Percentiles rank a stretch among this genome's conserved stretches.
These are phyloP conservation scores for Neoniphon sammara DNA, from an alignment of 2,797 vertebrate species.

Conservation along the genomic window DNA sequence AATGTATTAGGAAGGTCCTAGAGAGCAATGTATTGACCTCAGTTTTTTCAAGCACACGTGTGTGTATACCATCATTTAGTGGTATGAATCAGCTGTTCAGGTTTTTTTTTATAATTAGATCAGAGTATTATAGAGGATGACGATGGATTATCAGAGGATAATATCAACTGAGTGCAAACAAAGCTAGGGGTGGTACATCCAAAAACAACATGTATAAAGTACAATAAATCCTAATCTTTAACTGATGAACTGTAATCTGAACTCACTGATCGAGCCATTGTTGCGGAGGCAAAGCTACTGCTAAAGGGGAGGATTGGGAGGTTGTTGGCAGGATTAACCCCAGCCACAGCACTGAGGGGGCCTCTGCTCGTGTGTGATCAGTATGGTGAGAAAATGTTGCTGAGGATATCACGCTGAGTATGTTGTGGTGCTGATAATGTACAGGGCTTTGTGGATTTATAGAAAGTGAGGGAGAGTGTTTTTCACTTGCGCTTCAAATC, in stretches of 20 bases:
- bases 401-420: background rate
- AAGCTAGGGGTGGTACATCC: background rate
- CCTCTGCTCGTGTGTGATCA: background rate
- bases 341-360: slow-evolving; percentile 13
- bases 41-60: background rate
- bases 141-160: slow-evolving; percentile 25
- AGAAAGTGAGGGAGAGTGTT: background rate
- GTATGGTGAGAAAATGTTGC: slow-evolving; percentile 32
- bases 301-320: slow-evolving; percentile 3
- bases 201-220: slow-evolving; percentile 13
- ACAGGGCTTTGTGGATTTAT: slow-evolving; percentile 12
- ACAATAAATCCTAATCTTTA: slow-evolving; percentile 32
- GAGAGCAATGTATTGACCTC: background rate
- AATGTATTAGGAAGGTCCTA: background rate
- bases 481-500: slow-evolving; percentile 19
- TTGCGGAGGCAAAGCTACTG: slow-evolving; percentile 26
- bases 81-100: background rate
- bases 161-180: slow-evolving; percentile 20
- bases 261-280: slow-evolving; percentile 33
- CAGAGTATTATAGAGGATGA: slow-evolving; percentile 12
- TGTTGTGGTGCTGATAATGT: slow-evolving; percentile 18
- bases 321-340: slow-evolving; percentile 28
- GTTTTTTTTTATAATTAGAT: slow-evolving; percentile 21
- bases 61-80: background rate
- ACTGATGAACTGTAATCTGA: slow-evolving; percentile 49